These are phyloP conservation scores for Pteropus rufus DNA, from an alignment of 2,797 vertebrate genomes.

Conservation along the genomic window DNA sequence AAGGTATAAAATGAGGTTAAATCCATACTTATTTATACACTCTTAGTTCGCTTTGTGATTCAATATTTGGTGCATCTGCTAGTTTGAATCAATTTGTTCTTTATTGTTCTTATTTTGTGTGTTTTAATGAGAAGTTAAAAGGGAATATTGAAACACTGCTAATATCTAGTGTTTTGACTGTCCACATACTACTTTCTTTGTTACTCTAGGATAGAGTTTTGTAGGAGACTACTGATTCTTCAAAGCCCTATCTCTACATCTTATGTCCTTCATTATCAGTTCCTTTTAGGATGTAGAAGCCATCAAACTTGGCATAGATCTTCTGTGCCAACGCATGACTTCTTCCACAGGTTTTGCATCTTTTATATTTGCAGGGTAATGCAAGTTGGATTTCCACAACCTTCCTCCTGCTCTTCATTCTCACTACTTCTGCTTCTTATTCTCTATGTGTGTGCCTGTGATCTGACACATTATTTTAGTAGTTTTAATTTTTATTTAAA, in stretches of 20 bases:
- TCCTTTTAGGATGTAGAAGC: not conserved
- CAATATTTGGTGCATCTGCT: not conserved
- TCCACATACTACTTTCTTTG: not conserved
- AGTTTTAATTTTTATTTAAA: not conserved
- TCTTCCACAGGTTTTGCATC: not conserved
- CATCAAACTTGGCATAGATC: not conserved
- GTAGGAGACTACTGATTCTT: not conserved
- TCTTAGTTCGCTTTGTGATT: not conserved
- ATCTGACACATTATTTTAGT: not conserved
- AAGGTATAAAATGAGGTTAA: not conserved
- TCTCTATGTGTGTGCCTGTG: not conserved
- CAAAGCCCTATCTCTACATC: not conserved
- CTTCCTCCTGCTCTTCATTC: not conserved
- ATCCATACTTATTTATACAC: not conserved
- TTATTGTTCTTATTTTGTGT: not conserved
- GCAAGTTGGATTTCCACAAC: not conserved
- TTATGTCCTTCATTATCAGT: not conserved
- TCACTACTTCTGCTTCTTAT: not conserved
- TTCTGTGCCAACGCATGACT: not conserved
- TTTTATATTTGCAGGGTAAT: not conserved
- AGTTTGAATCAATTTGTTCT: not conserved
- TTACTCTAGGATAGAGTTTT: not conserved
- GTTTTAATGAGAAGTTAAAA: not conserved
- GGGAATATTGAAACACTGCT: not conserved
- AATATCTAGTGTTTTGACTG: not conserved